Conservation (phyloP, 2,888 invertebrate genomes). For the Epistrophe grossulariae region DNA sequence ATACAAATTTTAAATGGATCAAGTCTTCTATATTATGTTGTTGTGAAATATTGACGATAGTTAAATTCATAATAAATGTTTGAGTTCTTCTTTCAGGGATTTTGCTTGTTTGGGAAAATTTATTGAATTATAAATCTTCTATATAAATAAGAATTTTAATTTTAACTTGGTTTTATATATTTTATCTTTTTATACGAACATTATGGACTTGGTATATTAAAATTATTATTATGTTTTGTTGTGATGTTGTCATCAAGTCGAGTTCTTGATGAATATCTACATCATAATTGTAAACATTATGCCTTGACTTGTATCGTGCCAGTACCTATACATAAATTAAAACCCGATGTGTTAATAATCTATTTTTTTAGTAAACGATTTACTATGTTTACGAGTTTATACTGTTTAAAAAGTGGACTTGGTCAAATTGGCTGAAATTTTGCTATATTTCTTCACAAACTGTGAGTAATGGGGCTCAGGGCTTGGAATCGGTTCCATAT, state of each 20-base stretch:
- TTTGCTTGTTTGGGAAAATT: slow-evolving; percentile 13
- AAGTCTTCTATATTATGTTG: slow-evolving; percentile 11
- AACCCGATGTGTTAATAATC: too few species aligned
- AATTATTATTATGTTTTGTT: background rate
- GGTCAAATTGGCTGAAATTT: too few species aligned
- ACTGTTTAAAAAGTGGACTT: too few species aligned
- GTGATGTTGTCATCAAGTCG: background rate
- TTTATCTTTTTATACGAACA: too few species aligned
- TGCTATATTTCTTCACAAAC: too few species aligned
- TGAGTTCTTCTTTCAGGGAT: slow-evolving; percentile 5
- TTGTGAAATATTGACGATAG: slow-evolving; percentile 23
- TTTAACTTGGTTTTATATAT: background rate
- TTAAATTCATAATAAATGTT: slow-evolving; percentile 24
- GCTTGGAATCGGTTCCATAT: too few species aligned
- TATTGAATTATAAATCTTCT: slow-evolving; percentile 20
- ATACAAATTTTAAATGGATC: slow-evolving; percentile 26
- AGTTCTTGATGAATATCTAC: background rate
- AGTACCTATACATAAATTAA: too few species aligned
- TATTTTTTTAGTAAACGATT: too few species aligned
- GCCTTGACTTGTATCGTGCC: background rate
- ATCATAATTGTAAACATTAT: background rate
- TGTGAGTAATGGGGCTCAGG: too few species aligned
- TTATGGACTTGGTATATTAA: background rate
- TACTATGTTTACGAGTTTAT: too few species aligned
- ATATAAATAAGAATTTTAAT: slow-evolving; percentile 20